phyloP scores from a whole-genome alignment of 2,797 vertebrate species.

The Cheirogaleus major region DNA sequence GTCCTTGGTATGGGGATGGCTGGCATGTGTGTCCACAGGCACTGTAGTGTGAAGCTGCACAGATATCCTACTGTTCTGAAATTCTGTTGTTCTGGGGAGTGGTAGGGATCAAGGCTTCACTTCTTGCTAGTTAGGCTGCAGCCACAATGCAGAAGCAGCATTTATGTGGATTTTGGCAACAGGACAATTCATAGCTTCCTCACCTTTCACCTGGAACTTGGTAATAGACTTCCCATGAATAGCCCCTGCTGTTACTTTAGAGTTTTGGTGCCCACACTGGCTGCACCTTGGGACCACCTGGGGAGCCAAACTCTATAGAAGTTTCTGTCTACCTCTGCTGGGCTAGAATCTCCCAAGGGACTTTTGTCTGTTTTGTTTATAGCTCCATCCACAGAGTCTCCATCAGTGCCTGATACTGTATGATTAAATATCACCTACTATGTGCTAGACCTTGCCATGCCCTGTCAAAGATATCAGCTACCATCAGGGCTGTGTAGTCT shows the following conservation, averaged over 20 bases:
- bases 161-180: not conserved
- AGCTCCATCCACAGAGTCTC: not conserved
- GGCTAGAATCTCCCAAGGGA: not conserved
- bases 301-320: not conserved
- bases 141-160: not conserved
- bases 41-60: not conserved
- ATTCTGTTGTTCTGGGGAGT: not conserved
- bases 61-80: not conserved
- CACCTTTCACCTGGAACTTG: not conserved
- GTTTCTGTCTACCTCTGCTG: not conserved
- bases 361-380: not conserved
- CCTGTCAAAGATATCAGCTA: not conserved
- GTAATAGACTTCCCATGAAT: not conserved
- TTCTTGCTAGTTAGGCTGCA: not conserved
- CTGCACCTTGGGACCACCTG: not conserved
- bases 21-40: not conserved
- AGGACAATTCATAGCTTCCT: not conserved
- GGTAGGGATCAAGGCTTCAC: not conserved
- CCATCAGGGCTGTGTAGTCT: accelerated
- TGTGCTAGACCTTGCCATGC: not conserved
- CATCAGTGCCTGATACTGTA: not conserved
- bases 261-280: not conserved
- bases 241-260: not conserved
- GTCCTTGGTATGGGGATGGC: not conserved
- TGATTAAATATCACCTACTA: not conserved